phyloP scores from a whole-genome alignment of 2,797 vertebrate genomes.

The Dicrostonyx torquatus region DNA sequence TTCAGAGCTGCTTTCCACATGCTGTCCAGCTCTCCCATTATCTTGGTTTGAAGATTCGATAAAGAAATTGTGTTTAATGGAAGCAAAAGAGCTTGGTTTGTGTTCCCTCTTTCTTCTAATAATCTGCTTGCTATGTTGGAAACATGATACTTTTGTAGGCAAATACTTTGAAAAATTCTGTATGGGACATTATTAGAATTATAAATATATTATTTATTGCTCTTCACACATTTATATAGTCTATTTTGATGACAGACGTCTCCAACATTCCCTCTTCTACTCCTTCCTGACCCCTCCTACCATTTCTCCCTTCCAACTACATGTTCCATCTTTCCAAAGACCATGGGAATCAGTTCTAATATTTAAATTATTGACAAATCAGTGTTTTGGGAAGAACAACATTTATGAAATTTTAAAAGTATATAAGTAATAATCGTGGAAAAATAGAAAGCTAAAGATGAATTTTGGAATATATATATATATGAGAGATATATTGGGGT shows the following conservation, averaged over 20 bases:
- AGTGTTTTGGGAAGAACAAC: background rate
- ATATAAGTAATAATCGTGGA: background rate
- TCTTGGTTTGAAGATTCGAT: background rate
- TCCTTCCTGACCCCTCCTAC: background rate
- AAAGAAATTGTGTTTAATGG: background rate
- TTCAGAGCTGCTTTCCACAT: slow-evolving; percentile 11
- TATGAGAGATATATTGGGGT: background rate
- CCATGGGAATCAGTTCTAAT: background rate
- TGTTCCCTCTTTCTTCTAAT: background rate
- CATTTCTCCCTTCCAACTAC: background rate
- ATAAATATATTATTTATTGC: background rate
- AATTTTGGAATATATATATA: background rate
- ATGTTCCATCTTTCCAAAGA: background rate
- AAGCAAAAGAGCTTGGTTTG: too few species aligned
- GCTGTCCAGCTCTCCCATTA: background rate
- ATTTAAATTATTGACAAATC: background rate
- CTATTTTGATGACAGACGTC: background rate
- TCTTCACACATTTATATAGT: background rate
- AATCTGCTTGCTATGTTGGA: background rate
- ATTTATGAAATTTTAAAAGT: background rate
- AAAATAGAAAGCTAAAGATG: background rate
- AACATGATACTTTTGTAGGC: background rate
- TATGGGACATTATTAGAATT: background rate
- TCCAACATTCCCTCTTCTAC: background rate
- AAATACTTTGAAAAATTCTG: background rate